Conservation (phyloP, 2,113 vertebrate species). For the Boleophthalmus pectinirostris region DNA sequence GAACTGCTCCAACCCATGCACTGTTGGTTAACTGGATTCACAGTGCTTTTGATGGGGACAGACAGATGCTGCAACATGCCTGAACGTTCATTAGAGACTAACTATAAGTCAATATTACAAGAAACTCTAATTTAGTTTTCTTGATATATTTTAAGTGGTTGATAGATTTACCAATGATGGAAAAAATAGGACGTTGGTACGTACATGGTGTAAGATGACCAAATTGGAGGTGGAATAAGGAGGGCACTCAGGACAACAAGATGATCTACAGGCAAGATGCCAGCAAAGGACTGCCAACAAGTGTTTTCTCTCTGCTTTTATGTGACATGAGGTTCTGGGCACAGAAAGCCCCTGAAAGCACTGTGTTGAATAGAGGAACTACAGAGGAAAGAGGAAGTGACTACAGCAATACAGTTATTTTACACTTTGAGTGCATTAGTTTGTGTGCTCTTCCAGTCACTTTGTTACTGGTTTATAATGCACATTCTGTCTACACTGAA, state of each 20-base stretch:
- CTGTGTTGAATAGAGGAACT: slow-evolving; percentile 22
- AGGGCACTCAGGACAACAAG: slow-evolving; percentile 64
- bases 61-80: slow-evolving; percentile 54
- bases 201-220: slow-evolving; percentile 63
- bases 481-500: slow-evolving; percentile 72
- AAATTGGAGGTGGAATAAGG: slow-evolving; percentile 60
- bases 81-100: slow-evolving; percentile 50
- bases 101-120: slow-evolving; percentile 51
- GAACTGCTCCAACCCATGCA: slow-evolving; percentile 44
- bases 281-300: slow-evolving; percentile 43
- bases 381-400: slow-evolving; percentile 38
- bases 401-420: slow-evolving; percentile 78
- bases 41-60: slow-evolving; percentile 36
- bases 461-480: slow-evolving; percentile 57
- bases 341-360: slow-evolving; percentile 34
- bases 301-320: slow-evolving; percentile 32
- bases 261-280: slow-evolving; percentile 37
- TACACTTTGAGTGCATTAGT: slow-evolving; percentile 57
- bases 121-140: slow-evolving; percentile 59
- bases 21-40: slow-evolving; percentile 38
- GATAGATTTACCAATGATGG: slow-evolving; percentile 36
- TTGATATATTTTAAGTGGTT: slow-evolving; percentile 53
- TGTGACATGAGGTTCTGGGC: slow-evolving; percentile 24
- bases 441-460: slow-evolving; percentile 44
- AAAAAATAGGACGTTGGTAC: slow-evolving; percentile 41